A percentile compares a stretch with the other conserved stretches of the same genome.
These are phyloP conservation scores for Clarias laeviceps DNA, from an alignment of 2,797 vertebrate genomes.

Conservation along the genomic window DNA sequence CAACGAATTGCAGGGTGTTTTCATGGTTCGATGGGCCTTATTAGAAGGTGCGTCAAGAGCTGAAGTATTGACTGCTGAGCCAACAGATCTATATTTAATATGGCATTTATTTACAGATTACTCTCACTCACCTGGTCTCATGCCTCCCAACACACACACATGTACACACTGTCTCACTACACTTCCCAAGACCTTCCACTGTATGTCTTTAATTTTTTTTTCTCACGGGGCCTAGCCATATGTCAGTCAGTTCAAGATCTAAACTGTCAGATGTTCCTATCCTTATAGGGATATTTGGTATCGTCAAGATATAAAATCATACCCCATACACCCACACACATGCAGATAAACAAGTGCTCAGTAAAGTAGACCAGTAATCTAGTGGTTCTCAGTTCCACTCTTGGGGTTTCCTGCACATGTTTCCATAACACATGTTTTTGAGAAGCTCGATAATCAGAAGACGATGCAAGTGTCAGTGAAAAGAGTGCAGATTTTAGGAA, in stretches of 20 bases:
- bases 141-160: neutral
- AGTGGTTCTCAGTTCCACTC: neutral
- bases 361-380: neutral
- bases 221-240: neutral
- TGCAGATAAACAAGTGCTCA: neutral
- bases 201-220: neutral
- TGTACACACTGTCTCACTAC: neutral
- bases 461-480: neutral
- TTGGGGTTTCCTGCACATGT: neutral
- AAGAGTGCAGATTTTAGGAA: neutral
- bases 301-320: neutral
- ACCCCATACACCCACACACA: neutral
- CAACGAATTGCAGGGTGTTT: conserved; percentile 34
- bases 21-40: conserved; percentile 21
- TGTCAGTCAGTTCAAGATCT: neutral
- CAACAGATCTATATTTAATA: conserved; percentile 35
- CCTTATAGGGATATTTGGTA: neutral
- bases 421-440: neutral
- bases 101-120: conserved; percentile 8
- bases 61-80: conserved; percentile 32
- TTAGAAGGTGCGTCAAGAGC: conserved; percentile 16
- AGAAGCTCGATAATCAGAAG: neutral
- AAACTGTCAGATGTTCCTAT: neutral
- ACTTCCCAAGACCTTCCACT: neutral
- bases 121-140: neutral